Base-by-base conservation (phyloP, 2,888 invertebrate genomes). In the Charanyca ferruginea region DNA sequence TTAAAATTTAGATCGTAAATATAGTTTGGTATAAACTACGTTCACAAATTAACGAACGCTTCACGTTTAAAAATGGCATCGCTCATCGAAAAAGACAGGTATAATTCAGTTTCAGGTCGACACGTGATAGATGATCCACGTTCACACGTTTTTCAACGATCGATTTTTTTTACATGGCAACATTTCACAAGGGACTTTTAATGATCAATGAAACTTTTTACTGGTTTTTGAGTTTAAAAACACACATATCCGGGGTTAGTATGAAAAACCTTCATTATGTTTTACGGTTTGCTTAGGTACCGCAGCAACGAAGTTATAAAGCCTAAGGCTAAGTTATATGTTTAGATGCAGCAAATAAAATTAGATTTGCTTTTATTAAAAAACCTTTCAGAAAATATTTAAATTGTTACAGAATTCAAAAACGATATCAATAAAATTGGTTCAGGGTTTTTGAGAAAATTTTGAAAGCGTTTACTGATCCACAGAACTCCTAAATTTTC, bases 61-160 rank as follows among this genome's bases (percentile, higher is more conserved):
- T 81, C 41, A 53, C 47, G 63, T 28, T 64, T 45, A 51, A 60
- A 81, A 79, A 66, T 42, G 64, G 42, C 53, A 65, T 47, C 66
- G 48, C 59, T 75, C 76, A 69, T 79, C 64, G 62, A 51, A 67
- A 77, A 64, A 38, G 53, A 71, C 79, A 62, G 66, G 45, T 66
- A 6, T 75, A 75, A 79, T 79, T 75, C 61, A 63, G 59, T 81
- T 79, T 57, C 28, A 16, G 32, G 51, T 38, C 32, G 54, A 59
- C 60, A 77, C 44, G 57, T 67, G 65, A 59, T 60, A 32, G 25
- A 11, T 25, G 47, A n/a, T 23, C 28, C 42, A 63, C 59, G 62
- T 47, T 73, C 51, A 59, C 28, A 35, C 28, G 47, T 47, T 45
- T 32, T 38, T 22, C 20, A 23, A 20, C 32, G n/a, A 41, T 54